These are phyloP conservation scores for Aplochiton taeniatus DNA, from an alignment of 2,797 vertebrate genomes.

Conservation along the genomic window DNA sequence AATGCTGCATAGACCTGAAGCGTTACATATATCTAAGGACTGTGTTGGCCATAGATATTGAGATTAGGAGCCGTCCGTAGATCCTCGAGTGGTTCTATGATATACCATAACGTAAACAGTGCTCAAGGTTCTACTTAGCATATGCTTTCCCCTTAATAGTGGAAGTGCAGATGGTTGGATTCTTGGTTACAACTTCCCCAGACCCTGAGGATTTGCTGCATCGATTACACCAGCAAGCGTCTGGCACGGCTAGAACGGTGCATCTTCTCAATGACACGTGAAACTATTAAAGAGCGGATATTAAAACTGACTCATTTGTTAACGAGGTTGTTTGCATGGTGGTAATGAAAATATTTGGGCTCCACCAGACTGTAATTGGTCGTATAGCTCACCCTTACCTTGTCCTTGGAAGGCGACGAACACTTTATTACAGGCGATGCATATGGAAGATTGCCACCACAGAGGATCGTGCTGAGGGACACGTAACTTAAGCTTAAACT, in stretches of 20 bases:
- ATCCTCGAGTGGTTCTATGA: slow-evolving; percentile 36
- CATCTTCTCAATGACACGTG: slow-evolving; percentile 49
- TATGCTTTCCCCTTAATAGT: slow-evolving; percentile 63
- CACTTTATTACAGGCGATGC: not conserved
- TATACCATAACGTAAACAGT: slow-evolving; percentile 55
- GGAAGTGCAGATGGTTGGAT: slow-evolving; percentile 64
- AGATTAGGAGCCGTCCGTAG: not conserved
- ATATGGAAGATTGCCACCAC: no score
- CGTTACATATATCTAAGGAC: not conserved
- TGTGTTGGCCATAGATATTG: not conserved
- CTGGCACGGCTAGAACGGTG: slow-evolving; percentile 41
- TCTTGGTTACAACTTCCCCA: slow-evolving; percentile 66
- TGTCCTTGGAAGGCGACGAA: not conserved
- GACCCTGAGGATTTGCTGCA: slow-evolving; percentile 63
- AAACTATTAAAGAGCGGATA: slow-evolving; percentile 50
- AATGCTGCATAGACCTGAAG: not conserved
- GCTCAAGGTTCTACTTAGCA: slow-evolving; percentile 51
- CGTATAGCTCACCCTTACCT: not conserved
- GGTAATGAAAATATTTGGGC: slow-evolving; percentile 18
- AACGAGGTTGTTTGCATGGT: slow-evolving; percentile 50
- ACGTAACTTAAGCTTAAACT: no score
- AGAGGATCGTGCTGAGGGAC: no score
- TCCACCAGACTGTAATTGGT: not conserved
- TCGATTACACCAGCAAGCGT: slow-evolving; percentile 52
- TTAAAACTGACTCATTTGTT: slow-evolving; percentile 58